These are phyloP conservation scores for Xiphias gladius DNA, from an alignment of 2,113 vertebrate species.

Conservation along the genomic window DNA sequence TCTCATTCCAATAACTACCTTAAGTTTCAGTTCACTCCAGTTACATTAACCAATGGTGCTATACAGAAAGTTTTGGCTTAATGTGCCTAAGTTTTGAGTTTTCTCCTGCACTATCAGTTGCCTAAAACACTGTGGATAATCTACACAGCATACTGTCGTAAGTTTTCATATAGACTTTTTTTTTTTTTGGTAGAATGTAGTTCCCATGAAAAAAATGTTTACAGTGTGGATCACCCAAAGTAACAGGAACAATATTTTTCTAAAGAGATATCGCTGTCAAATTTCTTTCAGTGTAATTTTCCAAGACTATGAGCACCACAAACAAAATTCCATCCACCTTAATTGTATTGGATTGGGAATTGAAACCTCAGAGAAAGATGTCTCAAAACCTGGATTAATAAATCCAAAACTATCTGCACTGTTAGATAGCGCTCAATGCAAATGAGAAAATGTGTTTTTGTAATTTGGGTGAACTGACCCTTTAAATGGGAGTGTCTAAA, in stretches of 20 bases:
- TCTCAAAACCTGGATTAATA: background rate
- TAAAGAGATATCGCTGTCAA: constrained; percentile 4
- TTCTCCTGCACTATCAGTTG: background rate
- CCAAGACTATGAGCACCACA: background rate
- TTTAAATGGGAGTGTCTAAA: constrained; percentile 8
- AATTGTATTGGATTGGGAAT: background rate
- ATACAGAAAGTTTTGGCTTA: background rate
- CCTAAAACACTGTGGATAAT: background rate
- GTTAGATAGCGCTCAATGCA: background rate
- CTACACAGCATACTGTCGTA: background rate
- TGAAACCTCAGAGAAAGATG: background rate
- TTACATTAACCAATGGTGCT: background rate
- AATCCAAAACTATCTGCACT: background rate
- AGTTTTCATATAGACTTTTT: constrained; percentile 5
- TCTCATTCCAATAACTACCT: constrained; percentile 13
- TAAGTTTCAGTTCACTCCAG: background rate
- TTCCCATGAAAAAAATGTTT: background rate
- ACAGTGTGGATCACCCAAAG: background rate
- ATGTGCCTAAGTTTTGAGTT: background rate
- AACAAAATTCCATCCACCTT: background rate
- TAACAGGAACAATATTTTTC: background rate
- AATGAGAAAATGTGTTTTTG: background rate
- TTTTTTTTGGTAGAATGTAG: constrained; percentile 12
- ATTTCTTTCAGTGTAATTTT: background rate
- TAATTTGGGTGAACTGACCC: constrained; percentile 13